Evolutionary conservation across 2,113 vertebrate species (phyloP), one percentile per base, ranked within the genome.

Genomic region (Saimiri boliviensis): DNA sequence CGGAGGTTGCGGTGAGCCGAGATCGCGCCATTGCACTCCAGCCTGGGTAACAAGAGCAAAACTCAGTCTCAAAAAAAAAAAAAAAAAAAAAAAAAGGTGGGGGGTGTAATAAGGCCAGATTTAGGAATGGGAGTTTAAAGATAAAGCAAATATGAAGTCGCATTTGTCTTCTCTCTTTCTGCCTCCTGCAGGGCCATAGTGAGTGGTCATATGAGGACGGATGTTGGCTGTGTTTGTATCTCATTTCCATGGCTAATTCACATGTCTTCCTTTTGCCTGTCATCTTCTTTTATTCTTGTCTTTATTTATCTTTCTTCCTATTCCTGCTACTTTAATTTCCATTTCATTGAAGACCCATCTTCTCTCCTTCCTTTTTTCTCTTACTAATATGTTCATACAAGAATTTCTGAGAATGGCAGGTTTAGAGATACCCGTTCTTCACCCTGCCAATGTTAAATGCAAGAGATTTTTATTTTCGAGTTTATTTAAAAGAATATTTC

Each of bases 381-480:
- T 81, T 16, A 40, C 40, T 77, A 87, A 45, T 71, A n/a, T 5
- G 74, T 68, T 19, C 52, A 47, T 35, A 6, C 20, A 71, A 94
- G n/a, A 37, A 47, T 83, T 95, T 88, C 47, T n/a, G 7, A 92
- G 23, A 21, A 56, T 84, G 35, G n/a, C 74, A 42, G 17, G 4
- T 32, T 95, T 47, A 49, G 25, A 47, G 77, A 83, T 27, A n/a
- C 0, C 5, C 9, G 8, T 35, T 79, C 45, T 71, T 77, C 13
- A 47, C 20, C 21, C 42, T 37, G 77, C 52, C 11, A 66, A 27
- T 35, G 5, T 94, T 70, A 85, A 91, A 52, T 35, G 16, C 12
- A 60, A 93, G 47, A 54, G 27, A 80, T 68, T 86, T 93, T 95
- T 73, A 79, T 54, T 94, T 93, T 70, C 82, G 82, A 73, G 40